phyloP scores from a whole-genome alignment of 1,140 invertebrate genomes.

The Ceratina japonica region DNA sequence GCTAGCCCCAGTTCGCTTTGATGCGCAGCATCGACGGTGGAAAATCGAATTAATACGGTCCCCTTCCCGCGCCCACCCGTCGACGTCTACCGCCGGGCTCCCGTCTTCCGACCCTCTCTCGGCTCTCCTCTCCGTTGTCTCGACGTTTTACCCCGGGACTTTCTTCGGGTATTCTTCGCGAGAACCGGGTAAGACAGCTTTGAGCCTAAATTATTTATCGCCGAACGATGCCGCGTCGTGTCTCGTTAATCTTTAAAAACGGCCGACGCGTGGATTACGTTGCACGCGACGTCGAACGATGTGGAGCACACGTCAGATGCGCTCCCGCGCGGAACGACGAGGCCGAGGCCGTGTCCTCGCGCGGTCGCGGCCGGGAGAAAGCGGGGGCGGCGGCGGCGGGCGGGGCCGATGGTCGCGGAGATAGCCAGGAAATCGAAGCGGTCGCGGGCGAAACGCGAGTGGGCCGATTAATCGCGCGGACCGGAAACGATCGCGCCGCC shows the following conservation, averaged over 20 bases:
- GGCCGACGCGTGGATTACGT: slow-evolving; percentile 43
- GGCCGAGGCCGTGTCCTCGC: not conserved
- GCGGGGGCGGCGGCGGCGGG: too few species aligned
- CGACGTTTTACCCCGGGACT: not conserved
- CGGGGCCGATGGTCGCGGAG: slow-evolving; percentile 7
- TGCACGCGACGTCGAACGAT: slow-evolving; percentile 5
- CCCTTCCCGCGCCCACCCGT: not conserved
- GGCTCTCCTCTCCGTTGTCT: not conserved
- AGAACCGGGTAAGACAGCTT: slow-evolving; percentile 44
- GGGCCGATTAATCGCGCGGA: slow-evolving; percentile 42
- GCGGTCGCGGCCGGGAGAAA: too few species aligned
- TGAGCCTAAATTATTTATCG: slow-evolving; percentile 60
- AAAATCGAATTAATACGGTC: slow-evolving; percentile 42
- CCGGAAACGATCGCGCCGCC: slow-evolving; percentile 45
- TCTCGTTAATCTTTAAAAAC: slow-evolving; percentile 58
- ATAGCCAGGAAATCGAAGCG: slow-evolving; percentile 12
- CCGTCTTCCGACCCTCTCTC: not conserved
- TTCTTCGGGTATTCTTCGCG: slow-evolving; percentile 37
- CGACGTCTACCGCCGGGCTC: not conserved
- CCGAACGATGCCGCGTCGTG: slow-evolving; percentile 38
- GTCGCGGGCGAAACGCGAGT: slow-evolving; percentile 12
- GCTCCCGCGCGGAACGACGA: not conserved
- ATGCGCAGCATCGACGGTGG: slow-evolving; percentile 11
- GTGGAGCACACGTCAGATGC: slow-evolving; percentile 7
- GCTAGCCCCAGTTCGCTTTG: slow-evolving; percentile 11